Evolutionary conservation across 1,140 invertebrate genomes (phyloP).

Genomic region (Trachymyrmex cornetzi): DNA sequence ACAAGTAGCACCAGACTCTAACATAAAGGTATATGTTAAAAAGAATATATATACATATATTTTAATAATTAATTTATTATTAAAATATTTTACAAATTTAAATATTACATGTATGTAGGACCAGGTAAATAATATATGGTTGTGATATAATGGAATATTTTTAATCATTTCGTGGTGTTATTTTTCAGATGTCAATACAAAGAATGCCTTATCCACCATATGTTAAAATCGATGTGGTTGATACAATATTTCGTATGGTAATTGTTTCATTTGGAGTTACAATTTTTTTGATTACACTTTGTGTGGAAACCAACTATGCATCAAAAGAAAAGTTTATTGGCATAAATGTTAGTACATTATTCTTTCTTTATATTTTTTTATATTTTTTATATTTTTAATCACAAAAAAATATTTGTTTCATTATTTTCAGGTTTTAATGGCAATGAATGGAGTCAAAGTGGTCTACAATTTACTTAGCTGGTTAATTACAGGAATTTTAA

Average conservation of each 20-base stretch:
- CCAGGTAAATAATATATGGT: background rate
- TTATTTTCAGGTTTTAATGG: constrained; percentile 82
- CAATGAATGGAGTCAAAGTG: constrained; percentile 83
- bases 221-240: constrained; percentile 76
- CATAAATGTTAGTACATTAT: constrained; percentile 80
- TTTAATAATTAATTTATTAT: constrained; percentile 20
- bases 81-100: constrained; percentile 15
- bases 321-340: constrained; percentile 84
- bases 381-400: too few relatives aligned
- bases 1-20: constrained; percentile 49
- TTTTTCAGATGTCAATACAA: constrained; percentile 81
- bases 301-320: constrained; percentile 80
- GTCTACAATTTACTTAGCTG: constrained; percentile 81
- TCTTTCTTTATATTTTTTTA: too few relatives aligned
- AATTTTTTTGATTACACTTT: constrained; percentile 83
- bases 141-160: background rate
- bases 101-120: background rate
- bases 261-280: constrained; percentile 79
- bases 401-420: constrained; percentile 32
- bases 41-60: background rate
- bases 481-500: too few relatives aligned
- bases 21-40: constrained; percentile 67
- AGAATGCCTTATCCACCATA: constrained; percentile 85
- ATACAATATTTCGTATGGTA: constrained; percentile 72
- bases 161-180: constrained; percentile 12